A percentile compares a stretch with the other conserved stretches of the same genome.
Conservation (phyloP, 2,797 vertebrate species). For the Galago senegalensis region DNA sequence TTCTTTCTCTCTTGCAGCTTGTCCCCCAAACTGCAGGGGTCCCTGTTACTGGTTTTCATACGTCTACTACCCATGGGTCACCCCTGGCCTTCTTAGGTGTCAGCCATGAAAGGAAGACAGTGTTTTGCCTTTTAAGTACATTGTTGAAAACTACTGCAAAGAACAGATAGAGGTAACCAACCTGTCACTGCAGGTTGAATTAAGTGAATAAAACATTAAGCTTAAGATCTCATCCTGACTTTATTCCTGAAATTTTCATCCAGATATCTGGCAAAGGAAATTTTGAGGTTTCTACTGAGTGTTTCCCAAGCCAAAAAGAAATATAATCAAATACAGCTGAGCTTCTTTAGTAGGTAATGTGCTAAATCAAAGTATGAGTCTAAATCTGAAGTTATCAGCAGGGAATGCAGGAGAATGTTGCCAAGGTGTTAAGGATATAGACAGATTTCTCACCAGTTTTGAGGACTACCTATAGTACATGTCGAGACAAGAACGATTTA, state of each 20-base stretch:
- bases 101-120: background rate
- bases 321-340: conserved; percentile 19
- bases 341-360: background rate
- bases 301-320: conserved; percentile 41
- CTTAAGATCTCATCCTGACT: background rate
- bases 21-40: background rate
- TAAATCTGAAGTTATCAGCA: background rate
- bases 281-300: conserved; percentile 3
- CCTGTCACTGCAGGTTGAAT: background rate
- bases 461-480: background rate
- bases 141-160: background rate
- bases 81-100: background rate
- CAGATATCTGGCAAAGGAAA: conserved; percentile 22
- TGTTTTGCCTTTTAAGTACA: background rate
- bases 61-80: background rate
- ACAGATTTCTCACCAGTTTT: background rate
- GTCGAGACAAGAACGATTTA: background rate
- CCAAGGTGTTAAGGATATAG: background rate
- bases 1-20: background rate
- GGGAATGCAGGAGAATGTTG: background rate
- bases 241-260: background rate
- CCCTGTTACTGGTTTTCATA: background rate
- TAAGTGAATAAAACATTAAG: background rate
- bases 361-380: background rate
- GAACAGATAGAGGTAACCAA: background rate